Evolutionary conservation across 2,797 vertebrate species (phyloP).

Genomic region (Muscicapa striata): DNA sequence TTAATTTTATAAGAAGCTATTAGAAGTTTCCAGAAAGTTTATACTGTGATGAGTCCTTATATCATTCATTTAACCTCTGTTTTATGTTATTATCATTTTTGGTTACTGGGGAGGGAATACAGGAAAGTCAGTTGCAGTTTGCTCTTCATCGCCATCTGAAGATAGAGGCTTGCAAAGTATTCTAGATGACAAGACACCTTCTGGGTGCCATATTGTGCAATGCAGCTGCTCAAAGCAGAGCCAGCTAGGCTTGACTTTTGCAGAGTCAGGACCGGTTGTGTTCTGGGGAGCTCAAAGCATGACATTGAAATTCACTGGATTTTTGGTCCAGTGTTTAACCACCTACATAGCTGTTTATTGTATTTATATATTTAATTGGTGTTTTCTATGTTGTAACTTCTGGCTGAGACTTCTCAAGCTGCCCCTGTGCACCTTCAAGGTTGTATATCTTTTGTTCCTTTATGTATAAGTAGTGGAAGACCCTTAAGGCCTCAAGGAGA

Average conservation of each 20-base stretch:
- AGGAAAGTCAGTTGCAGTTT: not conserved
- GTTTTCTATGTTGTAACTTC: not conserved
- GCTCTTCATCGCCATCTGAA: not conserved
- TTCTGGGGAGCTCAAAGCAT: not conserved
- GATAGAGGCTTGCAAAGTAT: not conserved
- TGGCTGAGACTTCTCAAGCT: not conserved
- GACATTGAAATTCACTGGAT: not conserved
- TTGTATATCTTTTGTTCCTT: not conserved
- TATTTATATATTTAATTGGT: not conserved
- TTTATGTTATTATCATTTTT: not conserved
- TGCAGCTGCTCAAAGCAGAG: not conserved
- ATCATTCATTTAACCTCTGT: not conserved
- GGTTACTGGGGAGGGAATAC: not conserved
- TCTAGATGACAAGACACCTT: not conserved
- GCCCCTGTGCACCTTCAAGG: not conserved
- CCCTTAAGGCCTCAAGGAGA: not conserved
- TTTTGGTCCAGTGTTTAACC: not conserved
- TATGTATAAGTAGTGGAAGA: not conserved
- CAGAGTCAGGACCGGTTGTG: not conserved
- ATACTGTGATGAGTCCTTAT: not conserved
- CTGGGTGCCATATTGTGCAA: not conserved
- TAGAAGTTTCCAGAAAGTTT: not conserved
- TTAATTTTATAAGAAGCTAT: not conserved
- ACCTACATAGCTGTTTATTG: not conserved
- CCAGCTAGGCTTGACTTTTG: not conserved